These are phyloP conservation scores for Ctena decussata DNA, from an alignment of 2,888 invertebrate genomes.

Conservation along the genomic window DNA sequence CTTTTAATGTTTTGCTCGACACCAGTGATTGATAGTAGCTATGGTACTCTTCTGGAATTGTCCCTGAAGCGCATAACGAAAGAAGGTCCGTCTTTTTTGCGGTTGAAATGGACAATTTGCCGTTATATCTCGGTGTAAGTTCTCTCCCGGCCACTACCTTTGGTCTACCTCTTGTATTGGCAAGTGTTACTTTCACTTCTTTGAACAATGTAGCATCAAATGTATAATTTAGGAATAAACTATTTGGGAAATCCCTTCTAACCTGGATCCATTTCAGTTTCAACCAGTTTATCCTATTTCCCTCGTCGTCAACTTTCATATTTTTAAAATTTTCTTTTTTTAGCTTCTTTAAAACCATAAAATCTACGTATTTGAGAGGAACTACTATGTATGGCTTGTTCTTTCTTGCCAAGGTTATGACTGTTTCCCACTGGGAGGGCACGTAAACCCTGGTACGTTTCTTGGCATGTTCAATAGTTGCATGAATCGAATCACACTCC, in stretches of 20 bases:
- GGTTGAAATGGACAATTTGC: neutral
- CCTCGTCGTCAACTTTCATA: slow-evolving; percentile 20
- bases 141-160: neutral
- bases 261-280: slow-evolving; percentile 36
- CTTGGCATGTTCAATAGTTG: slow-evolving; percentile 47
- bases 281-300: slow-evolving; percentile 36
- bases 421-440: slow-evolving; percentile 43
- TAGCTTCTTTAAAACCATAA: slow-evolving; percentile 33
- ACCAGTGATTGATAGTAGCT: neutral
- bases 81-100: neutral
- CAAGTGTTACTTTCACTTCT: neutral
- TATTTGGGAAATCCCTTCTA: neutral
- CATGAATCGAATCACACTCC: slow-evolving; percentile 53
- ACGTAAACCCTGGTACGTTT: slow-evolving; percentile 41
- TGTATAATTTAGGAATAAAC: neutral
- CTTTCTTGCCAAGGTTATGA: slow-evolving; percentile 23
- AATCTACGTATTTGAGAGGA: slow-evolving; percentile 38
- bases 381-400: slow-evolving; percentile 48
- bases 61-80: neutral
- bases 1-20: too few species aligned
- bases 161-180: neutral
- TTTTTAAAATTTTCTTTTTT: slow-evolving; percentile 8
- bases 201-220: neutral
- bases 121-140: neutral
- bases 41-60: neutral